These are phyloP conservation scores for Nephrotoma appendiculata DNA, from an alignment of 2,888 invertebrate species.

Conservation along the genomic window DNA sequence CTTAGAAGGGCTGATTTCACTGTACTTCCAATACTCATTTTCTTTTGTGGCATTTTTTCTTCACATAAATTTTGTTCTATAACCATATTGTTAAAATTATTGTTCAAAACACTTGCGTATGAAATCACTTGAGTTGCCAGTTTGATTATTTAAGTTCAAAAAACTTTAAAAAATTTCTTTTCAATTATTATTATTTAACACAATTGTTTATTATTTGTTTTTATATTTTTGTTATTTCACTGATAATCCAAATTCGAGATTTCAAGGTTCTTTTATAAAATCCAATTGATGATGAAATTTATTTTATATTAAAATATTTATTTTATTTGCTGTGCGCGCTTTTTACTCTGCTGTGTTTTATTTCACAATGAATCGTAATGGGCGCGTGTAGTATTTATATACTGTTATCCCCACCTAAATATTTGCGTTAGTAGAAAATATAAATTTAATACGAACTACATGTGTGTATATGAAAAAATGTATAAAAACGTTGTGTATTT, in stretches of 20 bases:
- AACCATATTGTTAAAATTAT: slow-evolving; percentile 14
- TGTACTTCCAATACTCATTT: slow-evolving; percentile 23
- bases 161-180: not conserved
- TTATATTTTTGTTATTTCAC: not conserved
- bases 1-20: slow-evolving; percentile 26
- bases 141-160: slow-evolving; percentile 7
- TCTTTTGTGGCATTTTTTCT: slow-evolving; percentile 16
- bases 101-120: slow-evolving; percentile 10
- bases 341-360: not conserved
- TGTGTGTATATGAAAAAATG: not conserved
- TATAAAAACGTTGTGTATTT: not conserved
- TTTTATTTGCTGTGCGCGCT: not conserved
- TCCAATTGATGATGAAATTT: not conserved
- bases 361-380: slow-evolving; percentile 2
- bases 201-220: not conserved
- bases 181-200: not conserved
- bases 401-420: not conserved
- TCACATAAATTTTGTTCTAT: slow-evolving; percentile 12
- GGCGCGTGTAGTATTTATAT: not conserved
- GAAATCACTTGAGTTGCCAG: slow-evolving; percentile 15
- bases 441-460: not conserved
- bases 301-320: not conserved
- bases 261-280: not conserved
- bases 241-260: not conserved
- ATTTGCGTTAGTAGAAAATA: not conserved